phyloP scores from a whole-genome alignment of 2,888 invertebrate species.

The Luperina testacea region DNA sequence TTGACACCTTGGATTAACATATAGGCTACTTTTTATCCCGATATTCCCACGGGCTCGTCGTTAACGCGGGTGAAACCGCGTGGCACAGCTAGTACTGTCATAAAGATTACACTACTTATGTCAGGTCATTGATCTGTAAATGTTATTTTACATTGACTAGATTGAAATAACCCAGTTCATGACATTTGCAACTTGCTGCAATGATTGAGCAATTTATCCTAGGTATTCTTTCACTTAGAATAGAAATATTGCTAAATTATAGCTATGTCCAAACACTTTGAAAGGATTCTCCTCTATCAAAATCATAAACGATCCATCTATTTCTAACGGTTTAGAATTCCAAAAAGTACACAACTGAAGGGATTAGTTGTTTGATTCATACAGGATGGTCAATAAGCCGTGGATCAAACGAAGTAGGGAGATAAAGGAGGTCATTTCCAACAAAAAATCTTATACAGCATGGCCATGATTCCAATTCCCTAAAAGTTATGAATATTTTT shows the following conservation, averaged over 20 bases:
- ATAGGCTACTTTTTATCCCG: no score
- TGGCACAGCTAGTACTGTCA: no score
- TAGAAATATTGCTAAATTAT: constrained; percentile 21
- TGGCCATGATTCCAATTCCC: no score
- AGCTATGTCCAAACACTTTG: not conserved
- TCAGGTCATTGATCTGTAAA: constrained; percentile 8
- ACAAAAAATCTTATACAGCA: no score
- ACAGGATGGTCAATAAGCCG: no score
- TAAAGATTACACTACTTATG: constrained; percentile 4
- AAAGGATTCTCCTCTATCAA: not conserved
- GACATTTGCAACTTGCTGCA: constrained; percentile 33
- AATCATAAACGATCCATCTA: not conserved
- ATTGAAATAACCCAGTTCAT: not conserved
- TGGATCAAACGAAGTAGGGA: no score
- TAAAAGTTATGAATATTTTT: no score
- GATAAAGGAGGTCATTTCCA: no score
- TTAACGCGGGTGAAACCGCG: no score
- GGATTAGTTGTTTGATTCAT: not conserved
- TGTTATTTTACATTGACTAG: constrained; percentile 4
- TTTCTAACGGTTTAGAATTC: not conserved
- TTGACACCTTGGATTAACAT: no score
- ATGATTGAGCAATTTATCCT: constrained; percentile 36
- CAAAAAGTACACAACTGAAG: not conserved
- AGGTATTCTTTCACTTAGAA: constrained; percentile 16
- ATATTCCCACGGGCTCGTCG: no score